Evolutionary conservation across 2,888 invertebrate species (phyloP).

Genomic region (Macrosoma leucophasiata): DNA sequence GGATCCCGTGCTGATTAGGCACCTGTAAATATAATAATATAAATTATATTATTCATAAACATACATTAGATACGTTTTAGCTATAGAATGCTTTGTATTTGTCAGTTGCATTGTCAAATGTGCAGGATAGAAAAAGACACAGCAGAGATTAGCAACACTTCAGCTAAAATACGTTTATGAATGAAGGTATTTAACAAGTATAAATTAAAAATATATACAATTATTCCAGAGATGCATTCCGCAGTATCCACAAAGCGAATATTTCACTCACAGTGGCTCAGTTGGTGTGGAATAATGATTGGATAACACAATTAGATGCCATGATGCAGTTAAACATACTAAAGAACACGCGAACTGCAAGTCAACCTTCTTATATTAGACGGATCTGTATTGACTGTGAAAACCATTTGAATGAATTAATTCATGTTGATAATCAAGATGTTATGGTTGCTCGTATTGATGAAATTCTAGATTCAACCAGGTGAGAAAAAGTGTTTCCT

Average conservation of each 20-base stretch:
- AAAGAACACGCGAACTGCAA: constrained; percentile 67
- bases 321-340: constrained; percentile 22
- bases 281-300: constrained; percentile 48
- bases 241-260: constrained; percentile 6
- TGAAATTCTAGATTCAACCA: constrained; percentile 8
- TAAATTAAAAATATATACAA: no score
- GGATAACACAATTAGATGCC: constrained; percentile 7
- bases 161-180: no score
- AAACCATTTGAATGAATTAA: constrained; percentile 1
- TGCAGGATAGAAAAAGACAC: no score
- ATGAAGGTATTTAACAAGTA: no score
- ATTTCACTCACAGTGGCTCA: constrained; percentile 5
- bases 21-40: no score
- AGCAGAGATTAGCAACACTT: no score
- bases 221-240: constrained; percentile 5
- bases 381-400: constrained; percentile 7
- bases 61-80: no score
- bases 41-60: no score
- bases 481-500: no score
- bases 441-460: constrained; percentile 1
- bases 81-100: no score
- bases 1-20: no score
- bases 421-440: not conserved
- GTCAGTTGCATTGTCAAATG: no score
- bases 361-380: constrained; percentile 7